Evolutionary conservation across 2,888 invertebrate genomes (phyloP).

Genomic region (Neoaliturus tenellus): DNA sequence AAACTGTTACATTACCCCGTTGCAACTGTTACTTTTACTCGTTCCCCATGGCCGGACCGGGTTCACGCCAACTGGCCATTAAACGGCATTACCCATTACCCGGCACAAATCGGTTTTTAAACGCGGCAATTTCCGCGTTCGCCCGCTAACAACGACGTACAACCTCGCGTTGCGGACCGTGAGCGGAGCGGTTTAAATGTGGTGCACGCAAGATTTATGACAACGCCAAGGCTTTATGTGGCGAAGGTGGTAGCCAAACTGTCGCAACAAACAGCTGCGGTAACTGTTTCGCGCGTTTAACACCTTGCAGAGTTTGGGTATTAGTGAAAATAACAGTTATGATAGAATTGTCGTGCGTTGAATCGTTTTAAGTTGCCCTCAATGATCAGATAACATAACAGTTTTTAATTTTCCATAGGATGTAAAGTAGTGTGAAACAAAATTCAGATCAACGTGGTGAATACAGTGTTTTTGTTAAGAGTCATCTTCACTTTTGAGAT

Average conservation of each 20-base stretch:
- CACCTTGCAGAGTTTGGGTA: too few relatives aligned
- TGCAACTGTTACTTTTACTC: neutral
- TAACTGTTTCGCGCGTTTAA: too few relatives aligned
- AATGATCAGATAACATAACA: too few relatives aligned
- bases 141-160: constrained; percentile 12
- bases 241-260: neutral
- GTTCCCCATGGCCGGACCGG: neutral
- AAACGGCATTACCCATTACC: constrained; percentile 13
- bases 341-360: too few relatives aligned
- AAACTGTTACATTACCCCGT: neutral
- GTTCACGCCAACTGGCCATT: constrained; percentile 45
- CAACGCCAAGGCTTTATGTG: neutral
- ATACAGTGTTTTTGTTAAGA: too few relatives aligned
- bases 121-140: constrained; percentile 46
- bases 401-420: too few relatives aligned
- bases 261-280: too few relatives aligned
- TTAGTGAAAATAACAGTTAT: too few relatives aligned
- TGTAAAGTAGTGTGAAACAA: too few relatives aligned
- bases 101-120: constrained; percentile 47
- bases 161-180: neutral
- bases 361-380: too few relatives aligned
- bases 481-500: too few relatives aligned
- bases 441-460: too few relatives aligned
- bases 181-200: neutral
- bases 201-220: neutral